Percentiles rank a stretch among this genome's conserved stretches.
Evolutionary conservation across 2,113 vertebrate genomes (phyloP).

Genomic region (Erythrocercus mccallii): DNA sequence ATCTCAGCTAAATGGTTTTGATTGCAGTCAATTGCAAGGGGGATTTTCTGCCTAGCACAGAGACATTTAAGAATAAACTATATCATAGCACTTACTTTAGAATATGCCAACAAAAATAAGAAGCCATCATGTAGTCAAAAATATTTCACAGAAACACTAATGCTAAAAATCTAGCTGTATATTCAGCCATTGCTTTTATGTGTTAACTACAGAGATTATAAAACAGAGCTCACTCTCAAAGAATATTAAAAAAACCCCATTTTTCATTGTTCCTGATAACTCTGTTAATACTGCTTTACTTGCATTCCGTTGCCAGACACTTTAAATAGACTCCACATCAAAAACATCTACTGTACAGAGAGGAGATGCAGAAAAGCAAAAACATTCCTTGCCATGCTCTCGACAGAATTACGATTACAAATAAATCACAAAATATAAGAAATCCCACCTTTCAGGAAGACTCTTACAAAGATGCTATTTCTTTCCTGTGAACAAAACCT

Average conservation of each 20-base stretch:
- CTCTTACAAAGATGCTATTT: slow-evolving; percentile 40
- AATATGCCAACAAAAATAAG: neutral
- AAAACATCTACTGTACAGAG: slow-evolving; percentile 4
- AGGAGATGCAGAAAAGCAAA: slow-evolving; percentile 3
- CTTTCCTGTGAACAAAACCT: slow-evolving; percentile 34
- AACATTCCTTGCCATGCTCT: neutral
- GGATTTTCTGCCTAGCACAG: neutral
- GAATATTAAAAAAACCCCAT: neutral
- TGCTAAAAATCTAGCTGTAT: slow-evolving; percentile 3
- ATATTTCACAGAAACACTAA: neutral
- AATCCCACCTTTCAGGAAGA: slow-evolving; percentile 71
- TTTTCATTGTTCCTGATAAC: slow-evolving; percentile 18
- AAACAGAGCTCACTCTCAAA: neutral
- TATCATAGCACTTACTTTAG: neutral
- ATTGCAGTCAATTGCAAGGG: neutral
- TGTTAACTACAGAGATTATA: neutral
- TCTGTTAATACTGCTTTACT: neutral
- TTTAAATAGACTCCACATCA: slow-evolving; percentile 10
- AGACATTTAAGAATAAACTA: neutral
- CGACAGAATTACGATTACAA: neutral
- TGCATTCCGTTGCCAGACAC: neutral
- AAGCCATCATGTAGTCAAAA: slow-evolving; percentile 9
- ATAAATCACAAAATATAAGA: neutral
- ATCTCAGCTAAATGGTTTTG: neutral
- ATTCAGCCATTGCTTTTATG: neutral